phyloP scores from a whole-genome alignment of 2,797 vertebrate species.

The Gallinago nigripennis region DNA sequence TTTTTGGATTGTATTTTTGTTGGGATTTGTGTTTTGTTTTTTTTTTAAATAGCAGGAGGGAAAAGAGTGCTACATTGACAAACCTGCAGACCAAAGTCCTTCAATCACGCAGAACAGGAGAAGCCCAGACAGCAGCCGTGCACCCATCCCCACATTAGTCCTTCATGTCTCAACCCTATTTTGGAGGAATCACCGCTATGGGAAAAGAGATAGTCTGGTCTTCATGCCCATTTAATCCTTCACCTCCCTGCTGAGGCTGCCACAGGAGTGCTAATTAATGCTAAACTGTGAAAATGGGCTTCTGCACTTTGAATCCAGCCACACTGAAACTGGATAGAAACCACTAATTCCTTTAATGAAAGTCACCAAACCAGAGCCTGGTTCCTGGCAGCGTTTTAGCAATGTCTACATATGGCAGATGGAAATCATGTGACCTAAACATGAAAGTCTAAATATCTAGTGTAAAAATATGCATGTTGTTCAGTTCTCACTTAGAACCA shows the following conservation, averaged over 20 bases:
- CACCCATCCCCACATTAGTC: background rate
- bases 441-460: constrained; percentile 2
- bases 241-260: constrained; percentile 48
- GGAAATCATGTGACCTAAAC: constrained; percentile 16
- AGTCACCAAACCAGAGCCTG: constrained; percentile 55
- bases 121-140: background rate
- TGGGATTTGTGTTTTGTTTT: background rate
- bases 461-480: background rate
- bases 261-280: constrained; percentile 64
- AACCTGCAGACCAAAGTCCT: background rate
- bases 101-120: background rate
- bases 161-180: background rate
- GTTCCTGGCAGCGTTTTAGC: constrained; percentile 34
- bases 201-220: constrained; percentile 9
- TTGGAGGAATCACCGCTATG: background rate
- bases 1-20: background rate
- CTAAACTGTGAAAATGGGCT: constrained; percentile 52
- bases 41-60: background rate
- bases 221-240: constrained; percentile 40
- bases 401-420: constrained; percentile 43
- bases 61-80: background rate
- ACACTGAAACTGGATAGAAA: constrained; percentile 72
- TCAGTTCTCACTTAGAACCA: constrained; percentile 33
- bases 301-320: constrained; percentile 53
- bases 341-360: constrained; percentile 72